Conservation (phyloP, 2,888 invertebrate genomes). For the Andrena marginata region DNA sequence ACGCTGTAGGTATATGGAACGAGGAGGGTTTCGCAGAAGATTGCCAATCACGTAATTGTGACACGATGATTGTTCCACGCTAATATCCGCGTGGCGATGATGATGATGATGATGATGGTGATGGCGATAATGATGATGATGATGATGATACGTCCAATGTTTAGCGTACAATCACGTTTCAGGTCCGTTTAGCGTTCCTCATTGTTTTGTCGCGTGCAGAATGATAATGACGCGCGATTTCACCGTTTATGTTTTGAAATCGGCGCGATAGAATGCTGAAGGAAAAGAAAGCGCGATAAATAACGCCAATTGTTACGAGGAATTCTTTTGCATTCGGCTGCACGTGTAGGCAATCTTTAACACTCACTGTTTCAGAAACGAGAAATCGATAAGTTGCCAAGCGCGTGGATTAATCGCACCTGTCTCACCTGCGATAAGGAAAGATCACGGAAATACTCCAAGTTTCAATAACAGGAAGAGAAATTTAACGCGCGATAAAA, state of each 20-base stretch:
- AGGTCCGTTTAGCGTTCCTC: constrained; percentile 11
- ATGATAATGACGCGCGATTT: constrained; percentile 14
- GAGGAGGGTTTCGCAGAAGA: constrained; percentile 47
- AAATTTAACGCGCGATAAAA: no score
- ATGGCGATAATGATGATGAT: constrained; percentile 13
- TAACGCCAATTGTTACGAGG: neutral
- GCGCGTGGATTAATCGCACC: no score
- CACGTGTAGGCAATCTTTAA: neutral
- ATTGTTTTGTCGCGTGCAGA: constrained; percentile 25
- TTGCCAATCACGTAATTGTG: constrained; percentile 60
- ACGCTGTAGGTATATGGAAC: constrained; percentile 17
- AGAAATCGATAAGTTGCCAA: no score
- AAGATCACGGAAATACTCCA: no score
- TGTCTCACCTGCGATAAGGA: no score
- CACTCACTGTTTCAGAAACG: no score
- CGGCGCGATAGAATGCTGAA: neutral
- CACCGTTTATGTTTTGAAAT: constrained; percentile 8
- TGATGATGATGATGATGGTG: constrained; percentile 23
- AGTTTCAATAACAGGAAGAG: no score
- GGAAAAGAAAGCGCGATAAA: neutral
- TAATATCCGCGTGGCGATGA: constrained; percentile 50
- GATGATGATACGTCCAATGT: constrained; percentile 38
- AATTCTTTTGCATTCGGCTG: neutral
- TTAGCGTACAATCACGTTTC: constrained; percentile 34
- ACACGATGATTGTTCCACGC: constrained; percentile 45